Evolutionary conservation across 2,888 invertebrate genomes (phyloP).

Genomic region (Drosophila longiperda): DNA sequence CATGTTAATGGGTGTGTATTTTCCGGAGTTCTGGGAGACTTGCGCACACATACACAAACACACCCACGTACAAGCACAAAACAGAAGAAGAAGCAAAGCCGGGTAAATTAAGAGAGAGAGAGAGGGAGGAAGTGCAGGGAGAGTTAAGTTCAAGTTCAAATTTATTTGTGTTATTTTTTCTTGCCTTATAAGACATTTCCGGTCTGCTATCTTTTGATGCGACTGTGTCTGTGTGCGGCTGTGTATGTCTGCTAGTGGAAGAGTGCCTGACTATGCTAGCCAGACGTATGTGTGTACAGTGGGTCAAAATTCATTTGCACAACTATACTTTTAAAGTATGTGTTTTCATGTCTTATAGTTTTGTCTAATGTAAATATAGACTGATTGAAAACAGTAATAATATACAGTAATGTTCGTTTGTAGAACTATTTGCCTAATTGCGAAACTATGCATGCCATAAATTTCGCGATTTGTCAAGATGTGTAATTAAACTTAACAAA

Average conservation of each 20-base stretch:
- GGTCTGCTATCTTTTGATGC: constrained; percentile 44
- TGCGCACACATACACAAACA: constrained; percentile 16
- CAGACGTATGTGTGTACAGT: neutral
- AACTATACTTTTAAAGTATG: neutral
- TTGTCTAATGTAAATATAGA: neutral
- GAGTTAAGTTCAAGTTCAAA: constrained; percentile 78
- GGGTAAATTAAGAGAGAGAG: neutral
- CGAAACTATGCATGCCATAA: neutral
- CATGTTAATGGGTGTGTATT: constrained; percentile 56
- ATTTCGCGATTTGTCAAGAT: neutral
- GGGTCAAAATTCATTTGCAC: neutral
- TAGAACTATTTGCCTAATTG: neutral
- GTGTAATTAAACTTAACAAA: neutral
- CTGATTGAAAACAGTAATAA: neutral
- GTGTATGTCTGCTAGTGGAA: constrained; percentile 1
- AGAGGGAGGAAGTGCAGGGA: constrained; percentile 32
- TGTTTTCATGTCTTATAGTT: neutral
- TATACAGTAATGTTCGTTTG: neutral
- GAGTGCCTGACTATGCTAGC: constrained; percentile 20
- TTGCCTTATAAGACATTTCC: constrained; percentile 49
- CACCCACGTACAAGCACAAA: constrained; percentile 27
- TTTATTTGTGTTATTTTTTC: constrained; percentile 67
- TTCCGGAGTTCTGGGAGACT: constrained; percentile 41
- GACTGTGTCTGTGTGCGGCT: constrained; percentile 6
- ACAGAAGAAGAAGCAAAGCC: constrained; percentile 1